Conservation (phyloP, 2,888 invertebrate genomes). For the Dasypogon diadema region DNA sequence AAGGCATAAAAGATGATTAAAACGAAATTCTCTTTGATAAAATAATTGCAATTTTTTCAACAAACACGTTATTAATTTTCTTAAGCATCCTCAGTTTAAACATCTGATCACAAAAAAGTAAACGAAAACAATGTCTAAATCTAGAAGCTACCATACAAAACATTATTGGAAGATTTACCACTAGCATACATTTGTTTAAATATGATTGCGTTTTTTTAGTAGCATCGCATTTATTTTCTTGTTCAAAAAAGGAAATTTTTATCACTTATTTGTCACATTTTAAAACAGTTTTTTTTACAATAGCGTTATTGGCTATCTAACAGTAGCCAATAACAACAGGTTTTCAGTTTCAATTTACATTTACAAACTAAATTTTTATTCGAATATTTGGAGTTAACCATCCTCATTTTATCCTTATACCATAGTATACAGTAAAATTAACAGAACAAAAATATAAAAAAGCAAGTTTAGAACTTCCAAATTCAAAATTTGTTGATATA, state of each 20-base stretch:
- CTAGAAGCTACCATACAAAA: neutral
- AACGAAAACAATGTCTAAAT: neutral
- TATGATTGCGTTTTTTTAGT: conserved; percentile 43
- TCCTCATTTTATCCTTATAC: conserved; percentile 49
- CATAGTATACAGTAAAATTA: conserved; percentile 12
- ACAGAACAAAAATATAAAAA: conserved; percentile 40
- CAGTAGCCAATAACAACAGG: conserved; percentile 31
- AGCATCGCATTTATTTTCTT: neutral
- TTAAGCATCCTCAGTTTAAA: conserved; percentile 66
- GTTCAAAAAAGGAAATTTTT: conserved; percentile 51
- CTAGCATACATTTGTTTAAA: conserved; percentile 16
- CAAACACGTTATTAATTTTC: conserved; percentile 16
- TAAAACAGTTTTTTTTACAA: conserved; percentile 50
- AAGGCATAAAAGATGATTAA: conserved; percentile 9
- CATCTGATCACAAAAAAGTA: conserved; percentile 66
- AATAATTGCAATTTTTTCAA: conserved; percentile 25
- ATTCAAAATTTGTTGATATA: conserved; percentile 58
- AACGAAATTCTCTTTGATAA: conserved; percentile 47
- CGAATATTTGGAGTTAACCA: conserved; percentile 38
- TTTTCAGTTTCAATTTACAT: conserved; percentile 48
- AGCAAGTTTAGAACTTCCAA: conserved; percentile 53
- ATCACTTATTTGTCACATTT: conserved; percentile 56
- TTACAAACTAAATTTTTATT: conserved; percentile 25
- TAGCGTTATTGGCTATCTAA: conserved; percentile 15
- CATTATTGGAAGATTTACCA: conserved; percentile 18